These are phyloP conservation scores for Drosophila macrospina DNA, from an alignment of 2,888 invertebrate genomes.

Conservation along the genomic window DNA sequence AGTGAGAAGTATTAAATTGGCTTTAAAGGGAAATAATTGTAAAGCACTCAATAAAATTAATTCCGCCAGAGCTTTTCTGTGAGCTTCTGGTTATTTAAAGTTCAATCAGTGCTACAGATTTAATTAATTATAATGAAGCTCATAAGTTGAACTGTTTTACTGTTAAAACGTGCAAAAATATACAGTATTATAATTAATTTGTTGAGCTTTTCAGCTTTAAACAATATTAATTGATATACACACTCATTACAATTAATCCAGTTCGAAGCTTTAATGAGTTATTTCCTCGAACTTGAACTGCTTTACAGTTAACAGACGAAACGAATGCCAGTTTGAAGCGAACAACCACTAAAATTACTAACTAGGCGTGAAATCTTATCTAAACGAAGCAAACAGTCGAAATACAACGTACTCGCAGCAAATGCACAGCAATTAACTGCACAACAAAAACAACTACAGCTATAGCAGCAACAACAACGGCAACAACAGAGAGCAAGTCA, in stretches of 20 bases:
- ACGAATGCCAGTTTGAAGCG: constrained; percentile 29
- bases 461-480: constrained; percentile 16
- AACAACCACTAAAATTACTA: constrained; percentile 28
- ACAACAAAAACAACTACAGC: constrained; percentile 35
- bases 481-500: constrained; percentile 33
- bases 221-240: background rate
- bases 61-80: background rate
- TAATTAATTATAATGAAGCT: no score
- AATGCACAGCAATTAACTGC: constrained; percentile 57
- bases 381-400: constrained; percentile 37
- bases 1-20: constrained; percentile 13
- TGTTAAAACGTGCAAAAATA: background rate
- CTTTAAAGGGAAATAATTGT: constrained; percentile 1
- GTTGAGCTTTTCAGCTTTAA: background rate
- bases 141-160: background rate
- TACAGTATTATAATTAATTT: background rate
- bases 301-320: constrained; percentile 20
- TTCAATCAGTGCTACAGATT: no score
- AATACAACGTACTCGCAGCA: constrained; percentile 35
- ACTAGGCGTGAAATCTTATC: constrained; percentile 57
- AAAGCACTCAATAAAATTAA: background rate
- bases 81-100: no score
- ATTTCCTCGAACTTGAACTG: constrained; percentile 60
- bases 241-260: constrained; percentile 1
- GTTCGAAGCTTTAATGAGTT: constrained; percentile 1